Evolutionary conservation across 1,140 invertebrate genomes (phyloP).

Genomic region (Musca vetustissima): DNA sequence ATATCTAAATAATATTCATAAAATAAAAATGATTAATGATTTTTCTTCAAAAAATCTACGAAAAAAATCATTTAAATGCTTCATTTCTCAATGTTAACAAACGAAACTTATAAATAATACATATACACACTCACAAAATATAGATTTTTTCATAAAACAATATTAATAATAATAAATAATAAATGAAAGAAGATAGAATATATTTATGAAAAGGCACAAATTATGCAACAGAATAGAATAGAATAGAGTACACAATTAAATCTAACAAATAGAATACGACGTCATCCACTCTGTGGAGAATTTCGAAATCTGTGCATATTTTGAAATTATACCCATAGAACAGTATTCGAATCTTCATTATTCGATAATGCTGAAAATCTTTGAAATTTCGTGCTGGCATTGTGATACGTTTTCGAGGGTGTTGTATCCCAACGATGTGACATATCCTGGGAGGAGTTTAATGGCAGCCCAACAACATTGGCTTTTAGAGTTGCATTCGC

Average conservation of each 20-base stretch:
- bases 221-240: background rate
- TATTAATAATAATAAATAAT: too few species aligned
- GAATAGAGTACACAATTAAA: background rate
- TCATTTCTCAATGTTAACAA: too few species aligned
- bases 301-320: background rate
- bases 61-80: too few species aligned
- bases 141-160: too few species aligned
- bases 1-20: too few species aligned
- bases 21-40: too few species aligned
- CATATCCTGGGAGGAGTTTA: slow-evolving; percentile 29
- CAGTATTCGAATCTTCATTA: slow-evolving; percentile 48
- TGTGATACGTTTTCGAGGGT: slow-evolving; percentile 41
- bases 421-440: slow-evolving; percentile 31
- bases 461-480: slow-evolving; percentile 39
- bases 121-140: too few species aligned
- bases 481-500: slow-evolving; percentile 42
- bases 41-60: too few species aligned
- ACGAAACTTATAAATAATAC: too few species aligned
- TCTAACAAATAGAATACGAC: background rate
- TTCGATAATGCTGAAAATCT: slow-evolving; percentile 50
- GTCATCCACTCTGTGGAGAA: too few species aligned
- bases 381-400: slow-evolving; percentile 45
- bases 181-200: too few species aligned
- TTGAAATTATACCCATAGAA: slow-evolving; percentile 45
- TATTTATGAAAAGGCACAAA: background rate